Percentiles rank a stretch among this genome's conserved stretches.
Conservation (phyloP, 2,888 invertebrate genomes). For the Chirona hameri region DNA sequence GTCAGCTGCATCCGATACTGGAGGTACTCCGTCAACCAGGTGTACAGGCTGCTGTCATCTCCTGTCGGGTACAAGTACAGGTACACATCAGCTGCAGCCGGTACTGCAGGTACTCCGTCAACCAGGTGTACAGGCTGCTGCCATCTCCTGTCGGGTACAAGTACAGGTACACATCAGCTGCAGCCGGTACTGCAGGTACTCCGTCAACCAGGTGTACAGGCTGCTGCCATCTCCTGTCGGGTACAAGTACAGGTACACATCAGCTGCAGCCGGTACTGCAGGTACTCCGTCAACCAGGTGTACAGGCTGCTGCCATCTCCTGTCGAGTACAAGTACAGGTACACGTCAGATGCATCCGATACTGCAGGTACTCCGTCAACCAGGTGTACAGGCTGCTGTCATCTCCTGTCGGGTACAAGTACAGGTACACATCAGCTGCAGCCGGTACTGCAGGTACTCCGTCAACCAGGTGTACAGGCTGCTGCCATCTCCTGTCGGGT, state of each 20-base stretch:
- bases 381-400: neutral
- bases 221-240: neutral
- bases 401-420: neutral
- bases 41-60: neutral
- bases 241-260: neutral
- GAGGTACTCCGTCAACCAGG: neutral
- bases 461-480: neutral
- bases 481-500: neutral
- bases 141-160: neutral
- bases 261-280: neutral
- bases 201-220: neutral
- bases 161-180: neutral
- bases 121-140: neutral
- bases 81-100: neutral
- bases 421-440: neutral
- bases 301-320: neutral
- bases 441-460: conserved; percentile 4
- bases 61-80: neutral
- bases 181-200: conserved; percentile 5
- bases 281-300: neutral
- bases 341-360: neutral
- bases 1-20: neutral
- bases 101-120: conserved; percentile 5
- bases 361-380: conserved; percentile 5
- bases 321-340: neutral